A percentile compares a stretch with the other conserved stretches of the same genome.
Conservation (phyloP, 1,140 invertebrate species). For the Heliconius himera region DNA sequence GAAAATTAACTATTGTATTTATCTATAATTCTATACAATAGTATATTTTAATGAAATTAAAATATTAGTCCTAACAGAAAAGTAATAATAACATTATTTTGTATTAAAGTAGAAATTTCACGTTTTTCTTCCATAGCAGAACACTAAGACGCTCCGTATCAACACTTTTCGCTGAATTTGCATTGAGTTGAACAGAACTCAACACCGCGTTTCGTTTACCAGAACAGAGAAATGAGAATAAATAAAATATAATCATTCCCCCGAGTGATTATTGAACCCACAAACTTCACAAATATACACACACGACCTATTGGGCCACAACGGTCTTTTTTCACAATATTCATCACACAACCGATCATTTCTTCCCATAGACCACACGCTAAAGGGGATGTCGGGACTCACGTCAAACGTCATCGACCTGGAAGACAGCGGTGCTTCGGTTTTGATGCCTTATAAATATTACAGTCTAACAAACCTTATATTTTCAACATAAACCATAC, state of each 20-base stretch:
- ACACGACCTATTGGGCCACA: not conserved
- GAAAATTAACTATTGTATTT: too few species aligned
- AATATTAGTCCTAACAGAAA: too few species aligned
- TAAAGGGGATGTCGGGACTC: conserved; percentile 75
- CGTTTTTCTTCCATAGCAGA: not conserved
- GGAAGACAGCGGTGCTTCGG: conserved; percentile 75
- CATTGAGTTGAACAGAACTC: not conserved
- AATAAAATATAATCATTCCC: not conserved
- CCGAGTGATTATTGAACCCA: too few species aligned
- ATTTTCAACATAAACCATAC: not conserved
- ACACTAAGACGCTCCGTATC: not conserved
- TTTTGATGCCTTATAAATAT: conserved; percentile 80
- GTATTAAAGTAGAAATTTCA: not conserved
- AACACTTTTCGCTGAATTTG: not conserved
- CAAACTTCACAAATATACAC: too few species aligned
- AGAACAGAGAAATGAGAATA: not conserved
- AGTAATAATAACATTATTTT: too few species aligned
- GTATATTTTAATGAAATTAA: too few species aligned
- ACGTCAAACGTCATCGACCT: conserved; percentile 79
- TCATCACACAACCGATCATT: not conserved
- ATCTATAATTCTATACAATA: too few species aligned
- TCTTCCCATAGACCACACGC: conserved; percentile 44
- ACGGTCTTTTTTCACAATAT: not conserved
- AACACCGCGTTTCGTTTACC: not conserved
- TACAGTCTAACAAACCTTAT: conserved; percentile 47